Conservation (phyloP, 2,888 invertebrate genomes). For the Hyposoter didymator region DNA sequence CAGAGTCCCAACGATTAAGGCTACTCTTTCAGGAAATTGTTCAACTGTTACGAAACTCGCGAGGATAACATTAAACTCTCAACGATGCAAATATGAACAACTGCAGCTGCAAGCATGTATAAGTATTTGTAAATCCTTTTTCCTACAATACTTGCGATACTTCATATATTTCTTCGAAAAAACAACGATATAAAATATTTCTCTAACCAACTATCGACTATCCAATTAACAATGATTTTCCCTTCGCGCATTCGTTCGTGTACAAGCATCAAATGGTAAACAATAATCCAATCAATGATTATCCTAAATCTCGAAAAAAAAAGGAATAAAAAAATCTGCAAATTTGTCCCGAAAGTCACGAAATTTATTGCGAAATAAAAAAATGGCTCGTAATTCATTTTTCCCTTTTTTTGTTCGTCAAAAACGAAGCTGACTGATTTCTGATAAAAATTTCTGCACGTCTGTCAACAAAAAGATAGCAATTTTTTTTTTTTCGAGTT, state of each 20-base stretch:
- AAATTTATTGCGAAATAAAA: not conserved
- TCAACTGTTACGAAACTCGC: not conserved
- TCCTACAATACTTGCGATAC: conserved; percentile 28
- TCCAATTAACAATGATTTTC: conserved; percentile 58
- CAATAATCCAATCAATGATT: not conserved
- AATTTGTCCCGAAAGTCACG: not conserved
- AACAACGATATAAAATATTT: conserved; percentile 67
- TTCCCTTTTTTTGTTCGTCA: not conserved
- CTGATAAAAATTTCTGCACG: not conserved
- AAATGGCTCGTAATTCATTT: not conserved
- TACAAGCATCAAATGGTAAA: conserved; percentile 6
- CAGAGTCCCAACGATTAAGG: conserved; percentile 50
- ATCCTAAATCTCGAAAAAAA: not conserved
- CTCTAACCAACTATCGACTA: conserved; percentile 60
- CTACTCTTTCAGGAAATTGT: conserved; percentile 23
- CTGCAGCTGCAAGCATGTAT: conserved; percentile 57
- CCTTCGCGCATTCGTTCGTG: conserved; percentile 3
- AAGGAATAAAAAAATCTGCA: not conserved
- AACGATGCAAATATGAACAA: conserved; percentile 46
- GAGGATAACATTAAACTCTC: conserved; percentile 18
- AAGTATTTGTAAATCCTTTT: conserved; percentile 31
- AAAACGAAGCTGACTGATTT: not conserved
- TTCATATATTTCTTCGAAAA: conserved; percentile 65
- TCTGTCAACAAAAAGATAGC: not conserved
- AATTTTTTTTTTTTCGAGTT: not conserved